These are phyloP conservation scores for Psittacula echo DNA, from an alignment of 2,797 vertebrate species.

Conservation along the genomic window DNA sequence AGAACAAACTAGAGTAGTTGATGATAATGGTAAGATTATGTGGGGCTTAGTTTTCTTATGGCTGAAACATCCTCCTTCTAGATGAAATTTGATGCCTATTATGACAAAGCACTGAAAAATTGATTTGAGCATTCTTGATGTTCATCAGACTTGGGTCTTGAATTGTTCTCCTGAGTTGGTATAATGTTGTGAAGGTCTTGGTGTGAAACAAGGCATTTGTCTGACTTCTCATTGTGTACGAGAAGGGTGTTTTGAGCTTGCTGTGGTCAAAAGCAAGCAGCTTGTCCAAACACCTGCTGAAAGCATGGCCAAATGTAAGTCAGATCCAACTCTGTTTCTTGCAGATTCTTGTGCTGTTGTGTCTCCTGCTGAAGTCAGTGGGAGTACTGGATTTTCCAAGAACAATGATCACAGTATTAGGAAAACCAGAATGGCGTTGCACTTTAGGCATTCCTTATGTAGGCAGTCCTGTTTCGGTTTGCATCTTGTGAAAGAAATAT, in stretches of 20 bases:
- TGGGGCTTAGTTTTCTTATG: neutral
- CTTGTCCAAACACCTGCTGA: neutral
- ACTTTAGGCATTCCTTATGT: neutral
- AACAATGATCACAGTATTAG: neutral
- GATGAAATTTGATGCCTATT: neutral
- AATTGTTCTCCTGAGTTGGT: neutral
- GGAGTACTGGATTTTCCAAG: neutral
- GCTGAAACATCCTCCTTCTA: neutral
- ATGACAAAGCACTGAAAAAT: neutral
- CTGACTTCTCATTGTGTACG: neutral
- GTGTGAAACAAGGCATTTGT: neutral
- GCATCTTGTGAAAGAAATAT: neutral
- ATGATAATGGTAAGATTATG: conserved; percentile 90
- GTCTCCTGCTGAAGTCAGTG: neutral
- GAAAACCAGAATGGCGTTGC: neutral
- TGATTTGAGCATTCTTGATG: neutral
- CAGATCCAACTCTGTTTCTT: neutral
- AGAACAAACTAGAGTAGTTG: conserved; percentile 95
- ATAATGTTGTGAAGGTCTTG: neutral
- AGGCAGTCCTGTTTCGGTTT: neutral
- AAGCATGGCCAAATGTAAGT: neutral
- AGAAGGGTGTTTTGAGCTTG: neutral
- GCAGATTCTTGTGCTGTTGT: neutral
- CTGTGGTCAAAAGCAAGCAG: neutral
- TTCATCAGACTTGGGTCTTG: neutral